Evolutionary conservation across 2,888 invertebrate genomes (phyloP).

Genomic region (Dyspetes luteomarginatus): DNA sequence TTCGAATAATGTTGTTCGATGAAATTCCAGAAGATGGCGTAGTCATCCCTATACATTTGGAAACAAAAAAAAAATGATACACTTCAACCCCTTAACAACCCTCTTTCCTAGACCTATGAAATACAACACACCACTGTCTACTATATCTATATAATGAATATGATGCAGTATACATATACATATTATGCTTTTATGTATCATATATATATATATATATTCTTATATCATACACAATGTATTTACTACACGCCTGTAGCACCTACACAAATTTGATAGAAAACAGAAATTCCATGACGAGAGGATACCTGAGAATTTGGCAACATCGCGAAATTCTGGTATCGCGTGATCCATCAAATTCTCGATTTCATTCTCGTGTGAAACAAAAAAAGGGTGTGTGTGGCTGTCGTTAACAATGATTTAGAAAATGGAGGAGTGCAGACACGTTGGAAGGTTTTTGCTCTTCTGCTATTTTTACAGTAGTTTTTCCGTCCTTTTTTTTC

Average conservation of each 20-base stretch:
- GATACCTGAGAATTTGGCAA: not conserved
- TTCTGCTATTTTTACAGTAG: conserved; percentile 9
- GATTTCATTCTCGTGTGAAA: not conserved
- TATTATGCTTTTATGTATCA: not conserved
- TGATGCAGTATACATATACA: not conserved
- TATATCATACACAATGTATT: not conserved
- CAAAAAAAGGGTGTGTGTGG: not conserved
- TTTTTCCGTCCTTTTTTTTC: not conserved
- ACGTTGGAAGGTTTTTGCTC: not conserved
- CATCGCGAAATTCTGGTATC: conserved; percentile 10
- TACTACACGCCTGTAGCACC: not conserved
- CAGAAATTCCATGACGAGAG: not conserved
- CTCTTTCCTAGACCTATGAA: too few relatives aligned
- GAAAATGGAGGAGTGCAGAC: not conserved
- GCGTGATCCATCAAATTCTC: not conserved
- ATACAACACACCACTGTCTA: too few relatives aligned
- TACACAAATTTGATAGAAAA: not conserved
- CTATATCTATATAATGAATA: too few relatives aligned
- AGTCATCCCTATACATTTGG: conserved; percentile 23
- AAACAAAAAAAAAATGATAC: not conserved
- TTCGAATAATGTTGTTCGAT: conserved; percentile 29
- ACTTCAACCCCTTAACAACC: too few relatives aligned
- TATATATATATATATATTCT: too few relatives aligned
- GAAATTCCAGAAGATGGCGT: conserved; percentile 46
- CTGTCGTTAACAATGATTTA: conserved; percentile 21